phyloP scores from a whole-genome alignment of 2,888 invertebrate species.

The Phengaris alcon region DNA sequence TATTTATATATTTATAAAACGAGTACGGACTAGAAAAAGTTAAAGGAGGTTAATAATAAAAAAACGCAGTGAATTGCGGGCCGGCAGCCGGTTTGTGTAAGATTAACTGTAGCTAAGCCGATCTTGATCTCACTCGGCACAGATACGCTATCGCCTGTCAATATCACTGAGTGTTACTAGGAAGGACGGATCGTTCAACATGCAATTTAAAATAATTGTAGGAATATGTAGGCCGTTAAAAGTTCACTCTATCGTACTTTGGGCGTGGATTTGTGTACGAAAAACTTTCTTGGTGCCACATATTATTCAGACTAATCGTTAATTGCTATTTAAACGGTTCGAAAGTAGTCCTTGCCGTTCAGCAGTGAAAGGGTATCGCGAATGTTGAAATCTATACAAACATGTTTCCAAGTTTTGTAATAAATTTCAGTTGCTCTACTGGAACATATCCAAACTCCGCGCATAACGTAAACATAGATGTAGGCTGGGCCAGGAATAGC shows the following conservation, averaged over 20 bases:
- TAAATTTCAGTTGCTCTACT: slow-evolving; percentile 20
- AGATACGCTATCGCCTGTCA: slow-evolving; percentile 26
- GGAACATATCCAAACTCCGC: slow-evolving; percentile 21
- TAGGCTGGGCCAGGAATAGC: slow-evolving; percentile 19
- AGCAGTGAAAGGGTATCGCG: slow-evolving; percentile 6
- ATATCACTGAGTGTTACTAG: not conserved
- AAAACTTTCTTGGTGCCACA: not conserved
- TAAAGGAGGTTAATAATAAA: slow-evolving; percentile 27
- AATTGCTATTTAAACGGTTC: slow-evolving; percentile 3
- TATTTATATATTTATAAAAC: too few species aligned
- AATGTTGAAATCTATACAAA: slow-evolving; percentile 20
- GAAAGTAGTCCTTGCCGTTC: slow-evolving; percentile 16
- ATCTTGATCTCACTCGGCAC: slow-evolving; percentile 42
- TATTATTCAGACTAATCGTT: not conserved
- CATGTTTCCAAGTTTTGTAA: slow-evolving; percentile 24
- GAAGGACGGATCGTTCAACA: not conserved
- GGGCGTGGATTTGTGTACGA: not conserved
- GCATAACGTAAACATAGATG: slow-evolving; percentile 26
- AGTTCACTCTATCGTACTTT: too few species aligned
- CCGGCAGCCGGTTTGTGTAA: not conserved
- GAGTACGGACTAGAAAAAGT: slow-evolving; percentile 23
- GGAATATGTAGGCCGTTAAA: too few species aligned
- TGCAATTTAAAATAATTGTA: not conserved
- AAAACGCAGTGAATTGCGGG: slow-evolving; percentile 22
- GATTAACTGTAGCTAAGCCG: slow-evolving; percentile 25